Percentiles rank a stretch among this genome's conserved stretches.
Evolutionary conservation across 2,888 invertebrate genomes (phyloP).

Genomic region (Drosophila robusta): DNA sequence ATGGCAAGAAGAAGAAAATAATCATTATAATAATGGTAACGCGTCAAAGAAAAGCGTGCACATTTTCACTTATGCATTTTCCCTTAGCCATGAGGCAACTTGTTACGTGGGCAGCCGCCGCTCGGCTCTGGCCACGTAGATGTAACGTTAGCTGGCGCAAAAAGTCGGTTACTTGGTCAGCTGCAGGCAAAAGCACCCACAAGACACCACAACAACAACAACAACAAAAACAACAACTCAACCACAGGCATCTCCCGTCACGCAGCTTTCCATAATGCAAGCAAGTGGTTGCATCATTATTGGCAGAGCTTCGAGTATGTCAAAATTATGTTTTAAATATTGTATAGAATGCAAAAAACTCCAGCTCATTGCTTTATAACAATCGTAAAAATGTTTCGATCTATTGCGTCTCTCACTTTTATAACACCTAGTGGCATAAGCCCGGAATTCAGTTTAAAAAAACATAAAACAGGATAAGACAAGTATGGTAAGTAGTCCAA

Average conservation of each 20-base stretch:
- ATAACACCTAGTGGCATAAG: too few species aligned
- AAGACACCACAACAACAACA: conserved; percentile 22
- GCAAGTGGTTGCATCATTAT: conserved; percentile 45
- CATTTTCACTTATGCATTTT: conserved; percentile 66
- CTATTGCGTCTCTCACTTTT: background rate
- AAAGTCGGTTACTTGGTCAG: conserved; percentile 69
- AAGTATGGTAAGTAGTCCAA: too few species aligned
- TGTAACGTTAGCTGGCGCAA: conserved; percentile 63
- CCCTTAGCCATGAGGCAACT: conserved; percentile 42
- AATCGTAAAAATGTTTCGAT: background rate
- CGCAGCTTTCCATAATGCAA: conserved; percentile 52
- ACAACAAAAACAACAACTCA: background rate
- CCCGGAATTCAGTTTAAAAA: too few species aligned
- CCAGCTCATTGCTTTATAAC: too few species aligned
- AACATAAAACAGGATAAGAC: too few species aligned
- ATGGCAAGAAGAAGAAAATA: conserved; percentile 8
- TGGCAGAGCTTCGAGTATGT: background rate
- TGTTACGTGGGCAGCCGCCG: conserved; percentile 36
- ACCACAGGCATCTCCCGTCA: conserved; percentile 51
- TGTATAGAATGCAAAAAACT: conserved; percentile 14
- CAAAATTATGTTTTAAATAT: conserved; percentile 17
- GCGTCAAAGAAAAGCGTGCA: conserved; percentile 68
- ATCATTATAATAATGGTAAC: conserved; percentile 17
- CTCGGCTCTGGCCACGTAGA: conserved; percentile 13
- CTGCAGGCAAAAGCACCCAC: conserved; percentile 43